Conservation (phyloP, 2,113 vertebrate genomes). For the Pterocles orientalis region DNA sequence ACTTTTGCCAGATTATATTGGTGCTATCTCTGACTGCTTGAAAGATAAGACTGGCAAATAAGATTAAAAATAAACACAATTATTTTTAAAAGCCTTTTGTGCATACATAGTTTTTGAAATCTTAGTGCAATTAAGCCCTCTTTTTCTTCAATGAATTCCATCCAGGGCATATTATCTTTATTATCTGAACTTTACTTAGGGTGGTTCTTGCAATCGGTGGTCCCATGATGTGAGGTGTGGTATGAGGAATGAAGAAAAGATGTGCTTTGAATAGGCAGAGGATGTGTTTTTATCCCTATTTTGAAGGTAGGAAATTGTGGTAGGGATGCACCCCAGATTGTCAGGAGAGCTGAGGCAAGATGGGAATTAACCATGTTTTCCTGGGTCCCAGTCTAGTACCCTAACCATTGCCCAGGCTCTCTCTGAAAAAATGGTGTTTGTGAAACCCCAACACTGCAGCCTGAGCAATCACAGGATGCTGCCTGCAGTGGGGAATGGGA, state of each 20-base stretch:
- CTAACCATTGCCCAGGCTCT: neutral
- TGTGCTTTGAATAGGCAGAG: neutral
- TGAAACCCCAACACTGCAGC: neutral
- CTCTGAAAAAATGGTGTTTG: neutral
- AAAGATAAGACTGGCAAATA: conserved; percentile 59
- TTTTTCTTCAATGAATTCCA: neutral
- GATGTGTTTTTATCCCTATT: neutral
- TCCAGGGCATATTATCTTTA: neutral
- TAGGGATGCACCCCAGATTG: neutral
- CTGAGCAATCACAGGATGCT: neutral
- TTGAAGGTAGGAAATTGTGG: neutral
- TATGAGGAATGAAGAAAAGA: neutral
- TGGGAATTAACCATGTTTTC: neutral
- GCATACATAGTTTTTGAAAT: conserved; percentile 23
- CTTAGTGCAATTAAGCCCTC: neutral
- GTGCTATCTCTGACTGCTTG: conserved; percentile 50
- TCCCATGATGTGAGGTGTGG: neutral
- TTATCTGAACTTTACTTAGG: neutral
- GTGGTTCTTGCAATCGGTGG: neutral
- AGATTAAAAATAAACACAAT: conserved; percentile 68
- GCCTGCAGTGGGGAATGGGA: neutral
- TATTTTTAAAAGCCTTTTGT: conserved; percentile 59
- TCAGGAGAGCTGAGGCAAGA: neutral
- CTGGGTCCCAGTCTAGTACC: neutral
- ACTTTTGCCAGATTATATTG: conserved; percentile 63